These are phyloP conservation scores for Tragelaphus imberbis DNA, from an alignment of 2,113 vertebrate genomes.

Conservation along the genomic window DNA sequence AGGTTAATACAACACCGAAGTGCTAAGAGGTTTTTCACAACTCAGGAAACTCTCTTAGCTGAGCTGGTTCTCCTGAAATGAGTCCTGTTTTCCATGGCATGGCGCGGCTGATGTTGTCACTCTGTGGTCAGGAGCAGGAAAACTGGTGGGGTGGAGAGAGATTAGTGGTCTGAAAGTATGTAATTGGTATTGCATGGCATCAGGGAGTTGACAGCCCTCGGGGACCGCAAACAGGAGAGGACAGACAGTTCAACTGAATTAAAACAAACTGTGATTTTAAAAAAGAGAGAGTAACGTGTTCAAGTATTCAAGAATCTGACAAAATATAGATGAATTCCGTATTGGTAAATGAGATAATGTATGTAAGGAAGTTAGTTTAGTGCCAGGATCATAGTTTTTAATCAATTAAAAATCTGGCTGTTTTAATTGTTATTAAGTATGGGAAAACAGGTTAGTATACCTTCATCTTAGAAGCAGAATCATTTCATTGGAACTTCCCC, in stretches of 20 bases:
- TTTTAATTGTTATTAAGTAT: not conserved
- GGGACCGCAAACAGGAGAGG: conserved; percentile 32
- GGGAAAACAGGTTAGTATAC: not conserved
- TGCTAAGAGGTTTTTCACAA: conserved; percentile 19
- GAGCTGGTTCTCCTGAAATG: conserved; percentile 44
- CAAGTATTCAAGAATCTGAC: conserved; percentile 7
- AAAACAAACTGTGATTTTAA: conserved; percentile 30
- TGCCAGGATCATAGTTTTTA: not conserved
- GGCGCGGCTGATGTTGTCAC: conserved; percentile 65
- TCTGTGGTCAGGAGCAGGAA: conserved; percentile 67
- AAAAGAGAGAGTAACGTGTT: not conserved
- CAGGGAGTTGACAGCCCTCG: conserved; percentile 49
- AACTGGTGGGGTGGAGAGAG: conserved; percentile 54
- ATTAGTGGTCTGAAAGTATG: conserved; percentile 68
- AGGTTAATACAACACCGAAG: conserved; percentile 38
- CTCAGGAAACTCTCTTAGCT: conserved; percentile 30
- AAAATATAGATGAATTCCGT: not conserved
- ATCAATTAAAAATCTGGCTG: not conserved
- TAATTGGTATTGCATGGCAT: conserved; percentile 47
- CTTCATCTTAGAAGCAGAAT: not conserved
- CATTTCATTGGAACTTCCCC: conserved; percentile 22
- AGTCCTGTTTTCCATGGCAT: conserved; percentile 68
- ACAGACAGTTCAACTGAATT: conserved; percentile 21
- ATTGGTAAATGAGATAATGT: conserved; percentile 7
- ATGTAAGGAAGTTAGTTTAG: not conserved